Percentiles rank a stretch among this genome's conserved stretches.
These are phyloP conservation scores for Pristiophorus japonicus DNA, from an alignment of 2,113 vertebrate species.

Conservation along the genomic window DNA sequence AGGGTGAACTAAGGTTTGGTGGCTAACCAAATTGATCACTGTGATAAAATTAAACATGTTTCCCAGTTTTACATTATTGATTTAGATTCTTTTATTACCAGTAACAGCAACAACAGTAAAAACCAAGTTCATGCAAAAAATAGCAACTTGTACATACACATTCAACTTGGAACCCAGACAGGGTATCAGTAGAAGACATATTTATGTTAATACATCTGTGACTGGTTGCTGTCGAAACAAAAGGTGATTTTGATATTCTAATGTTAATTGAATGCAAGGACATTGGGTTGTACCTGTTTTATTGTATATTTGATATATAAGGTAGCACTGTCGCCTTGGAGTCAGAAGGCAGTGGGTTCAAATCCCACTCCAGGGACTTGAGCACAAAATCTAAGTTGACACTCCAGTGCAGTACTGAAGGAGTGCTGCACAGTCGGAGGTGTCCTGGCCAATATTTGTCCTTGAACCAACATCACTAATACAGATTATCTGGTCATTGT, in stretches of 20 bases:
- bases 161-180: background rate
- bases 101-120: background rate
- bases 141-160: background rate
- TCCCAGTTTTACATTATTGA: background rate
- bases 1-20: background rate
- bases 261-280: background rate
- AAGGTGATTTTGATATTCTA: background rate
- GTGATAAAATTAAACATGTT: background rate
- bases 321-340: no score
- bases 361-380: no score
- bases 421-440: no score
- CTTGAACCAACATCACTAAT: no score
- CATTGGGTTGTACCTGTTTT: background rate
- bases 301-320: background rate
- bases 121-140: background rate
- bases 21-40: background rate
- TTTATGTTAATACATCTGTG: background rate
- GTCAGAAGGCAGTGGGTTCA: no score
- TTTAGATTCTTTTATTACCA: background rate
- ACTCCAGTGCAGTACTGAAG: no score
- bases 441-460: no score
- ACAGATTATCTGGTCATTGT: no score
- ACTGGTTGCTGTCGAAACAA: background rate
- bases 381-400: no score
- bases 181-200: background rate